A percentile compares a stretch with the other conserved stretches of the same genome.
Evolutionary conservation across 2,797 vertebrate species (phyloP).

Genomic region (Oreortyx pictus): DNA sequence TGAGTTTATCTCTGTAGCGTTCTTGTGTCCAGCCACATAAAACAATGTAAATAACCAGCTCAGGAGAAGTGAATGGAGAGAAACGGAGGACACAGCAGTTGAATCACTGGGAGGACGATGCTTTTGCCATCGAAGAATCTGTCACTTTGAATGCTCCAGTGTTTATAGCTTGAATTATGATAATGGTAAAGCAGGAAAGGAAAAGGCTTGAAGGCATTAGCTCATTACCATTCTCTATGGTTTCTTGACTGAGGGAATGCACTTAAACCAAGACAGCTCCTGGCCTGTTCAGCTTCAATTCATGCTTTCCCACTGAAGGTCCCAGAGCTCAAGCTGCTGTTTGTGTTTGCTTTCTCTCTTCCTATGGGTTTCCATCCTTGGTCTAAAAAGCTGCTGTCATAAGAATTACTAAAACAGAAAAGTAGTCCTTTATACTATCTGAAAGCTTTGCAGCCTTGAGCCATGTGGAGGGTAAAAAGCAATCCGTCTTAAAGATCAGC

Average conservation of each 20-base stretch:
- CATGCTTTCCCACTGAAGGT: background rate
- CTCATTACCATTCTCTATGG: background rate
- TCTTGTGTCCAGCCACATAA: background rate
- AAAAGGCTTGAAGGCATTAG: background rate
- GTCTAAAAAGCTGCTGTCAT: conserved; percentile 30
- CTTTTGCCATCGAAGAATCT: background rate
- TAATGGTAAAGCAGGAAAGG: background rate
- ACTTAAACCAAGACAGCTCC: background rate
- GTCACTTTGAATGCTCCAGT: background rate
- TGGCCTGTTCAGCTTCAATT: background rate
- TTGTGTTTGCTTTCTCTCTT: accelerated
- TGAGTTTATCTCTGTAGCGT: background rate
- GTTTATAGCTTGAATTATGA: background rate
- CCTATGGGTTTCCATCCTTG: background rate
- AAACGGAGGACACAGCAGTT: background rate
- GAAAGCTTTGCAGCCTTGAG: conserved; percentile 32
- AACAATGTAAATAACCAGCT: background rate
- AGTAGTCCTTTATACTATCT: background rate
- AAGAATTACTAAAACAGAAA: conserved; percentile 24
- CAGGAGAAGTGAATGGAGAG: background rate
- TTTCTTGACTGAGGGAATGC: background rate
- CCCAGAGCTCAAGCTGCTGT: background rate
- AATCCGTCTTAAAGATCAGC: background rate
- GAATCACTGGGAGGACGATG: background rate
- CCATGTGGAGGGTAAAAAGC: conserved; percentile 28